Evolutionary conservation across 1,140 invertebrate species (phyloP), one percentile per base, ranked within the genome.

Genomic region (Saccostrea cuccullata): DNA sequence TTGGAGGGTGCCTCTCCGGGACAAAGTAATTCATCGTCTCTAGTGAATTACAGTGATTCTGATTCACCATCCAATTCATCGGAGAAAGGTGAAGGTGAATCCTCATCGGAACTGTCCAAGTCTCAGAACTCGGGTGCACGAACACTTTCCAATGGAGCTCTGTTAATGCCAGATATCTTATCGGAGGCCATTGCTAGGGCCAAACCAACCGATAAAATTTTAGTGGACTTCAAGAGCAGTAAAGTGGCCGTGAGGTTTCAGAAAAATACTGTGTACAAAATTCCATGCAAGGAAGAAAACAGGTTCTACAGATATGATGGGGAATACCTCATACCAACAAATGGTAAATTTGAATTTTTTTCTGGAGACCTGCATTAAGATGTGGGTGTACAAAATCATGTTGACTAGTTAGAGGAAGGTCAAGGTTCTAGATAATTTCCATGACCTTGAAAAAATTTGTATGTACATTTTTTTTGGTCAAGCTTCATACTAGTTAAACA

Each of bases 21-120:
- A 30, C 70, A 77, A 26, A 30, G 70, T 9, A 77, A 77, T 26
- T 77, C 60, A n/a, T 67, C 26, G 1, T 77, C 70, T 36, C 70
- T 77, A 12, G 70, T 77, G 23, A 26, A 77, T 30, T 77, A 77
- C 30, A 77, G 70, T 77, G 70, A 77, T 77, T 77, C 70, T 4
- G 70, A 77, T 36, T 73, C 67, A 13, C 67, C 23, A 36, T 73
- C 67, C 11, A 73, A 23, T 73, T 77, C 70, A 13, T 77, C 70
- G 12, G 70, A 77, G 13, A 77, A 77, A 30, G 23, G 30, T 26
- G 30, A 77, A 13, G 15, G 30, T 64, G 58, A 64, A 20, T 20
- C 58, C 8, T 26, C 70, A 26, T 11, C 26, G 12, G 70, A 77
- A 15, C 70, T 36, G 26, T 26, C 70, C 11, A 77, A 77, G 23